Evolutionary conservation across 2,113 vertebrate species (phyloP).

Genomic region (Pteropus alecto): DNA sequence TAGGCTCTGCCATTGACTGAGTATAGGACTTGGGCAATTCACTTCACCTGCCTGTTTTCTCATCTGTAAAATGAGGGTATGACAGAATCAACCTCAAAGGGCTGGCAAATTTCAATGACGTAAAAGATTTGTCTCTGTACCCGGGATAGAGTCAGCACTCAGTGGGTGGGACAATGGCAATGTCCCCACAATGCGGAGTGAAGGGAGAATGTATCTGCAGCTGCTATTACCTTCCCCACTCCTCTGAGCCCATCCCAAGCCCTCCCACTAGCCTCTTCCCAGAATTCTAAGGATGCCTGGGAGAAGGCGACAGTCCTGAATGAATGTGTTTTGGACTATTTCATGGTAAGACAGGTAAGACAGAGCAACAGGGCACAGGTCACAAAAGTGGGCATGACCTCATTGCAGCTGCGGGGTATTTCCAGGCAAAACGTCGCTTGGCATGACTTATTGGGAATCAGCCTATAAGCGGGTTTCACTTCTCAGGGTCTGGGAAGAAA

Average conservation of each 20-base stretch:
- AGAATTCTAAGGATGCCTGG: too few relatives aligned
- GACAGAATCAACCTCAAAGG: not conserved
- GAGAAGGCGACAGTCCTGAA: too few relatives aligned
- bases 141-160: not conserved
- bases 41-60: not conserved
- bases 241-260: not conserved
- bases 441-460: not conserved
- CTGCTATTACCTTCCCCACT: too few relatives aligned
- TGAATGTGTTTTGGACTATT: too few relatives aligned
- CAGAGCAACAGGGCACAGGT: accelerated
- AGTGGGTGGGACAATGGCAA: not conserved
- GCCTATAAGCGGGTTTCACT: not conserved
- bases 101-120: not conserved
- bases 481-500: not conserved
- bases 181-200: accelerated
- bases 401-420: not conserved
- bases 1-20: accelerated
- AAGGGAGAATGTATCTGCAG: not conserved
- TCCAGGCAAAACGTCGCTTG: not conserved
- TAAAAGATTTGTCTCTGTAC: not conserved
- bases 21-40: not conserved
- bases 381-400: not conserved
- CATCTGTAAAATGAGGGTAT: not conserved
- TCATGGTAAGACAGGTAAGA: too few relatives aligned
- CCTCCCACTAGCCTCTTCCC: too few relatives aligned